Base-by-base conservation (phyloP, 2,888 invertebrate genomes). In the Lasioglossum oenotherae region DNA sequence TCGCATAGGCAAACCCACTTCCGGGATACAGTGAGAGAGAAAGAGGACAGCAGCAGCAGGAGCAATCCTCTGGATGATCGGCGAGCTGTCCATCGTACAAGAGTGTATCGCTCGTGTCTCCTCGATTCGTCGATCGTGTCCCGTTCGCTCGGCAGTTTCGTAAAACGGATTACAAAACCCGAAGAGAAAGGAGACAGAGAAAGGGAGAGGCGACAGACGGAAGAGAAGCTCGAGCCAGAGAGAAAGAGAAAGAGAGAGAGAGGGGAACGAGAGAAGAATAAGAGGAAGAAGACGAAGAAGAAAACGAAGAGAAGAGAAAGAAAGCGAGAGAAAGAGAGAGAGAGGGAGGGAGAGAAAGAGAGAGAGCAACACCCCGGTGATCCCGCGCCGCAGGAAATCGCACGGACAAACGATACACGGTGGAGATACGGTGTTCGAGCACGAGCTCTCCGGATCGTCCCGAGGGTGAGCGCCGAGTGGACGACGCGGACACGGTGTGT, bases 161-260 rank as follows among this genome's bases (percentile, higher is more conserved):
- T 93, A 93, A 93, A 93, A 92, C 90, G 92, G 92, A 93, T 93
- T 93, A 93, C 93, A 93, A 93, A 93, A 93, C 92, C 92, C 89
- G 90, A 90, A 89, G 92, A 91, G 90, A 92, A 92, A 92, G 91
- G 89, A 92, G 92, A 90, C 88, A 92, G 89, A 86, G 90, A 90
- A 89, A 90, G 88, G 86, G 82, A 90, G 89, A 91, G 88, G 84
- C 84, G 64, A 83, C 80, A 85, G 89, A 49, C 89, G 46, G 57
- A 64, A 46, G 71, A 83, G 86, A 81, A 78, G 49, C 49, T n/a
- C 44, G 35, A 8, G 35, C 35, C 46, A 46, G 46, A 46, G 46
- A 46, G 46, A 46, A 46, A 46, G 46, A 46, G 38, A 38, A 31
- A 31, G 4, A 71, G 23, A 41, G 72, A 60, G 81, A 81, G 83